A percentile compares a stretch with the other conserved stretches of the same genome.
Evolutionary conservation across 1,140 invertebrate genomes (phyloP).

Genomic region (Antheraea pernyi): DNA sequence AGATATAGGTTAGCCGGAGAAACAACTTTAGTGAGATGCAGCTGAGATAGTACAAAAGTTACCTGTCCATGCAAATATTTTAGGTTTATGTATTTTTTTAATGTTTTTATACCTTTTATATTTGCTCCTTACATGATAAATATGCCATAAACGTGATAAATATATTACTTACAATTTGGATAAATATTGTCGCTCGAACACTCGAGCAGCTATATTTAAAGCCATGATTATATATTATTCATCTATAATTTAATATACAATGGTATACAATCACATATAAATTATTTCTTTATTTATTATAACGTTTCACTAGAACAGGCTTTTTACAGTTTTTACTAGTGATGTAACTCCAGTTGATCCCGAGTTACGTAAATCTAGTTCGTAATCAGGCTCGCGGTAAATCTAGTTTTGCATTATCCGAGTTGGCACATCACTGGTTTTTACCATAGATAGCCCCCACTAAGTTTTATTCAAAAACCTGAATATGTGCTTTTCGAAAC

Average conservation of each 20-base stretch:
- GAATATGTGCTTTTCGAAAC: no score
- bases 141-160: background rate
- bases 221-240: slow-evolving; percentile 26
- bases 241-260: slow-evolving; percentile 10
- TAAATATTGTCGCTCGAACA: slow-evolving; percentile 24
- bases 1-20: background rate
- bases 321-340: no score
- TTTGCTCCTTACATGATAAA: background rate
- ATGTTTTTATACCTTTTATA: no score
- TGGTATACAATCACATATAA: background rate
- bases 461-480: no score
- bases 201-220: slow-evolving; percentile 26
- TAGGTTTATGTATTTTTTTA: background rate
- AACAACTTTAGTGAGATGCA: background rate
- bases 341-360: no score
- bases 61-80: background rate
- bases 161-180: slow-evolving; percentile 34
- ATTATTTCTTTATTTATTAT: no score
- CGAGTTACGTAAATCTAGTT: no score
- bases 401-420: no score
- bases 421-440: no score
- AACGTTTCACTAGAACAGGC: no score
- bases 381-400: no score
- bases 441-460: no score
- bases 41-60: background rate